Evolutionary conservation across 2,797 vertebrate species (phyloP).

Genomic region (Chlorospingus semifuscus): DNA sequence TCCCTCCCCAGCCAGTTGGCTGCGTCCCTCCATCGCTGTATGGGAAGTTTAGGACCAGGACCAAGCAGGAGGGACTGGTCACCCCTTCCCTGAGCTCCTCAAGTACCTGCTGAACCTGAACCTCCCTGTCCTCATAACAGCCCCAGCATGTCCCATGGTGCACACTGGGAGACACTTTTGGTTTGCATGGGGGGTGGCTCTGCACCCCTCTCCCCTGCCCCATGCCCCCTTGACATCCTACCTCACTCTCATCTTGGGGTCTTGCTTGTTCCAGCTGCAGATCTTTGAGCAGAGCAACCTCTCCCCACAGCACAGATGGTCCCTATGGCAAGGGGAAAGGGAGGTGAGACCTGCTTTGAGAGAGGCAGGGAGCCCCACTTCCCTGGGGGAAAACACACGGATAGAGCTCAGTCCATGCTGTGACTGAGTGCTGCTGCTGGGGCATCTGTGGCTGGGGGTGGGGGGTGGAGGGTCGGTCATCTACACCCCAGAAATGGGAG

Average conservation of each 20-base stretch:
- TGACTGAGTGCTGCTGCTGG: neutral
- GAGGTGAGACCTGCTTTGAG: neutral
- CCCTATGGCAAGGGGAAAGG: neutral
- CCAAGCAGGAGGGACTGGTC: neutral
- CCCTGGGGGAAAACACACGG: fast-evolving
- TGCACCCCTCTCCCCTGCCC: neutral
- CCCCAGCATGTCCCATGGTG: neutral
- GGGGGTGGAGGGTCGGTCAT: neutral
- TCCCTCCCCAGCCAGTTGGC: neutral
- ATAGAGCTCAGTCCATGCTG: neutral
- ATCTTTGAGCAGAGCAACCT: neutral
- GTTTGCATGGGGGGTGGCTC: neutral
- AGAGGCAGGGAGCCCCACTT: neutral
- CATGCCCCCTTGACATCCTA: neutral
- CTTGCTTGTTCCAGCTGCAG: neutral
- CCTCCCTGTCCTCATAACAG: neutral
- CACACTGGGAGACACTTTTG: neutral
- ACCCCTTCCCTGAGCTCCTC: neutral
- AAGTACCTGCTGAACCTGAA: neutral
- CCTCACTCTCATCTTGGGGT: neutral
- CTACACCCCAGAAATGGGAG: neutral
- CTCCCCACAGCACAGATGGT: neutral
- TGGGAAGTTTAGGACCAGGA: neutral
- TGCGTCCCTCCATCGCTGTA: fast-evolving
- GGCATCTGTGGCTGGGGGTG: neutral